Base-by-base conservation (phyloP, 2,113 vertebrate genomes). In the Taurulus bubalis region DNA sequence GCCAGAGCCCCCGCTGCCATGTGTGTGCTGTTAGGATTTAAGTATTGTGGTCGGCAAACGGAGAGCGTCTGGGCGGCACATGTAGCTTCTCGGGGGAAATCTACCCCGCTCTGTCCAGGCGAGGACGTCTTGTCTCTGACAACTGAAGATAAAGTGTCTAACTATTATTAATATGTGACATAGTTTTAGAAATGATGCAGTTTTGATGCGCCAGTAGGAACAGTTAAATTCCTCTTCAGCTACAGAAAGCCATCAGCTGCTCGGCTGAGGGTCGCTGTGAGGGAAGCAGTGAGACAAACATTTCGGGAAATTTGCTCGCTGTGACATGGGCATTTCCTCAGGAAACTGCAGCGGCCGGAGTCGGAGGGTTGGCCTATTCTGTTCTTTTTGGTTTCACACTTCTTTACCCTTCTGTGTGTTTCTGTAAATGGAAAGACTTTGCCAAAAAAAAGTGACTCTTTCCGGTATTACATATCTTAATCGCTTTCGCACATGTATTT, bases 1-100 rank as follows among this genome's bases (percentile, higher is more conserved):
- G 55, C 68, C 71, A 28, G 58, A 75, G 70, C 40, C 82, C 65
- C 77, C 0, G 9, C 76, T 73, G 62, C 74, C 74, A 84, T 91
- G 80, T 86, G 85, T 80, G 79, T 7, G 75, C 79, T 85, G 72
- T 82, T 88, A 85, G 71, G 45, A 84, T 71, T 47, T 66, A 70
- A 32, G 7, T 77, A 64, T 45, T 86, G 47, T 59, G 77, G 60
- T 55, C 12, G 3, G 78, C 72, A 60, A 62, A 58, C 34, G n/a
- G 53, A 49, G 34, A 72, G 67, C 5, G 80, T 85, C 87, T 91
- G 91, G 83, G 59, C 49, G 6, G 65, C 90, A 92, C 72, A 90
- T 93, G 89, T 67, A 71, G 42, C 78, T 65, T 51, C 55, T 77
- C 16, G 18, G 20, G 53, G 64, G 62, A 60, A 55, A 65, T 79